Evolutionary conservation across 2,888 invertebrate species (phyloP), one percentile per base, ranked within the genome.

Genomic region (Epinotia ramella): DNA sequence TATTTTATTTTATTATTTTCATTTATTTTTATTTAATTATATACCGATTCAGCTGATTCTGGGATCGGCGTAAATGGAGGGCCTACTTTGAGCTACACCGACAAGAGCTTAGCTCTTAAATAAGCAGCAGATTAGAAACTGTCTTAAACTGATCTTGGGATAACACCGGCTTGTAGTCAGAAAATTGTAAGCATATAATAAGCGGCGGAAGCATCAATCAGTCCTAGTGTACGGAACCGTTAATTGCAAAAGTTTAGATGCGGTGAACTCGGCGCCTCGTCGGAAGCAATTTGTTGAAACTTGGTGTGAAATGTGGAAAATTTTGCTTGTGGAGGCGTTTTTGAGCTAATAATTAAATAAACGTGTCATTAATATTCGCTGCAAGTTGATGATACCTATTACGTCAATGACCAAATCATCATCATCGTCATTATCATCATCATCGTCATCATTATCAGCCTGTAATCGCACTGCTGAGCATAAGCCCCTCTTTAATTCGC

Each of bases 211-310:
- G 70, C 74, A 77, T 77, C 77, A 77, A 77, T 77, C 77, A 74
- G 59, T 71, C 70, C 67, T 63, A 70, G 67, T 73, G 56, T 74
- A 65, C 73, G 64, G 69, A 71, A 66, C 77, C 71, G 74, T 77
- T 74, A 77, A 77, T 77, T 77, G 73, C 77, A 74, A 77, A 77
- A 77, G 74, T 77, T 77, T 74, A 77, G 68, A 72, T 73, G 77
- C 70, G 71, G 77, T 67, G 67, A 59, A 74, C 63, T 74, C 74
- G 57, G 73, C 74, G 73, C 73, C 68, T 63, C 66, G 73, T 77
- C 67, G 74, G 71, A 77, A 77, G 74, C 68, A 77, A 77, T 77
- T 77, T 77, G 71, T 77, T 74, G 40, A 20, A 73, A 77, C 73
- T 77, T 73, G 68, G 46, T 68, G 71, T 56, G 71, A 71, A 71